phyloP scores from a whole-genome alignment of 2,113 vertebrate genomes.

The Hassar affinis region DNA sequence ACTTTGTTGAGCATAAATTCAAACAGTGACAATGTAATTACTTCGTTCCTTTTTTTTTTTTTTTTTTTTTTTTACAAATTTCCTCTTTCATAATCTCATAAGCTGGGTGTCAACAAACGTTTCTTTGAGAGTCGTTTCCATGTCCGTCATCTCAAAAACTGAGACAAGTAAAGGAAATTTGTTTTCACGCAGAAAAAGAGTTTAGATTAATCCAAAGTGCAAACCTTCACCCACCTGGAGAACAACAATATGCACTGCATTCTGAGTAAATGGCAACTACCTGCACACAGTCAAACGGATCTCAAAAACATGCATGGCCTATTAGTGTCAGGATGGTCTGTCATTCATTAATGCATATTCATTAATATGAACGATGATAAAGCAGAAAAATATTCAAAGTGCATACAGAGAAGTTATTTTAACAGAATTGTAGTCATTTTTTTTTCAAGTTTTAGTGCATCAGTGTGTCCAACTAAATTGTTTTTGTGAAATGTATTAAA shows the following conservation, averaged over 20 bases:
- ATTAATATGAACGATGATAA: not conserved
- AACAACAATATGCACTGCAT: not conserved
- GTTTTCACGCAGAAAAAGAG: not conserved
- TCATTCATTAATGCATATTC: not conserved
- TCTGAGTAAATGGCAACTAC: not conserved
- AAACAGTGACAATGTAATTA: not conserved
- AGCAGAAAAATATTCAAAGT: not conserved
- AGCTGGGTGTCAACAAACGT: not conserved
- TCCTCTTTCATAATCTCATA: not conserved
- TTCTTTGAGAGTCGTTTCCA: not conserved
- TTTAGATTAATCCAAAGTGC: not conserved
- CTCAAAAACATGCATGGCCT: conserved; percentile 22
- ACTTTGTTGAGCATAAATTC: not conserved
- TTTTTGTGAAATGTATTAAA: not conserved
- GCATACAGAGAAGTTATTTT: not conserved
- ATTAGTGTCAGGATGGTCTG: not conserved
- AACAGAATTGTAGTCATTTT: not conserved
- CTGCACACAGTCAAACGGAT: conserved; percentile 19
- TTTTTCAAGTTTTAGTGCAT: not conserved
- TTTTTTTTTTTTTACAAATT: not conserved
- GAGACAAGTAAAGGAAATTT: not conserved
- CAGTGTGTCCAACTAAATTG: not conserved
- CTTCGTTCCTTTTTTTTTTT: not conserved
- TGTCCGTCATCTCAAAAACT: conserved; percentile 1
- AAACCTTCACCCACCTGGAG: not conserved